Conservation (phyloP, 2,888 invertebrate genomes). For the Zootermopsis nevadensis region DNA sequence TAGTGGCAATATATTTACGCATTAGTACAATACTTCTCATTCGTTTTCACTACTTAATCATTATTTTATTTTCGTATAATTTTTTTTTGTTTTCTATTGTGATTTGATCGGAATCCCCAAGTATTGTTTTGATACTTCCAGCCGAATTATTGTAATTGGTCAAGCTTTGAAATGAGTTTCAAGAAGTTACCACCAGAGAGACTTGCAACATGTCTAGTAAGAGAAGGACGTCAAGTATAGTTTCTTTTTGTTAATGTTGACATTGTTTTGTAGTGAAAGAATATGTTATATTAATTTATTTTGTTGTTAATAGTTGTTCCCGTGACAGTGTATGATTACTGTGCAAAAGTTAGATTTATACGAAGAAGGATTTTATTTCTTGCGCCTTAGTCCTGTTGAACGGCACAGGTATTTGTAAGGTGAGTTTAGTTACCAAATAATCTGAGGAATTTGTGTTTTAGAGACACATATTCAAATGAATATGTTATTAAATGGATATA, state of each 20-base stretch:
- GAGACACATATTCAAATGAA: neutral
- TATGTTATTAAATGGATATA: neutral
- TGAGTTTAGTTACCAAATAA: conserved; percentile 35
- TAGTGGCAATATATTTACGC: too few species aligned
- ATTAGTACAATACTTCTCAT: too few species aligned
- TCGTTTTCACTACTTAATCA: too few species aligned
- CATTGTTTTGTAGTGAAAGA: conserved; percentile 49
- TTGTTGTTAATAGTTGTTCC: conserved; percentile 37
- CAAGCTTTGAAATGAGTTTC: conserved; percentile 46
- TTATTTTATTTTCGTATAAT: too few species aligned
- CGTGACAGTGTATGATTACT: conserved; percentile 43
- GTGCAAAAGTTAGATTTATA: conserved; percentile 43
- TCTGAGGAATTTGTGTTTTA: neutral
- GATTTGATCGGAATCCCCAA: neutral
- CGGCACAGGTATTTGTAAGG: conserved; percentile 48
- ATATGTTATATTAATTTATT: conserved; percentile 45
- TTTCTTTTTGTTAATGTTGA: conserved; percentile 52
- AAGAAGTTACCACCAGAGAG: conserved; percentile 45
- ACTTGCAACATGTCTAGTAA: conserved; percentile 46
- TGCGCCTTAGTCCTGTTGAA: conserved; percentile 32
- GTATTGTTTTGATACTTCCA: neutral
- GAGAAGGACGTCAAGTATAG: conserved; percentile 49
- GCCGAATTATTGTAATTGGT: conserved; percentile 45
- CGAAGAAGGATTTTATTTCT: conserved; percentile 35
- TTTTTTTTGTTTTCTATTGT: too few species aligned